Percentiles rank a stretch among this genome's conserved stretches.
phyloP scores from a whole-genome alignment of 2,113 vertebrate species.

The Albula goreensis region DNA sequence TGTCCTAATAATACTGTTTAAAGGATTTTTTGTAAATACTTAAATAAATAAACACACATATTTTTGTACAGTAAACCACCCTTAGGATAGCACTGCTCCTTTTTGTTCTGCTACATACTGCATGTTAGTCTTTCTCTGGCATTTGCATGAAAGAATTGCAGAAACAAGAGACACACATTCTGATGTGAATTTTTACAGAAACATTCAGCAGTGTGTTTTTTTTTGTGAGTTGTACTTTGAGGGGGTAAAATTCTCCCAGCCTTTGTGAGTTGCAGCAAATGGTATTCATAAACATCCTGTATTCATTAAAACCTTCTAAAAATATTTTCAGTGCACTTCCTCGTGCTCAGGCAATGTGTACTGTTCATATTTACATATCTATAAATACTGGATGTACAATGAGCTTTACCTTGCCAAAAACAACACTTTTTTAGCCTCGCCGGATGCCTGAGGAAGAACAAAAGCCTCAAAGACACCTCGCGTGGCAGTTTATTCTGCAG shows the following conservation, averaged over 20 bases:
- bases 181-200: constrained; percentile 22
- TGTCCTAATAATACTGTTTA: not conserved
- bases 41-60: not conserved
- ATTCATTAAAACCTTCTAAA: constrained; percentile 83
- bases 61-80: constrained; percentile 21
- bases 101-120: constrained; percentile 12
- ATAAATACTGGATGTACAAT: constrained; percentile 75
- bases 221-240: constrained; percentile 24
- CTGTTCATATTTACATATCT: constrained; percentile 76
- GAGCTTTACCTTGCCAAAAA: constrained; percentile 69
- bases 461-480: constrained; percentile 53
- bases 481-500: constrained; percentile 36
- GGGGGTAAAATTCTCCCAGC: constrained; percentile 65
- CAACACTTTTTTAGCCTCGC: constrained; percentile 64
- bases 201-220: constrained; percentile 20
- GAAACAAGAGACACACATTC: constrained; percentile 23
- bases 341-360: constrained; percentile 60
- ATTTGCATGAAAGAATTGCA: constrained; percentile 12
- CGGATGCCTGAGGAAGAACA: constrained; percentile 64
- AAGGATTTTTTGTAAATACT: not conserved
- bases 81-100: not conserved
- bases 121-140: constrained; percentile 4
- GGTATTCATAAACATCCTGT: constrained; percentile 82
- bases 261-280: constrained; percentile 76
- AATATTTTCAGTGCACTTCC: constrained; percentile 73